phyloP scores from a whole-genome alignment of 2,888 invertebrate genomes.

The Pyrocoelia pectoralis region DNA sequence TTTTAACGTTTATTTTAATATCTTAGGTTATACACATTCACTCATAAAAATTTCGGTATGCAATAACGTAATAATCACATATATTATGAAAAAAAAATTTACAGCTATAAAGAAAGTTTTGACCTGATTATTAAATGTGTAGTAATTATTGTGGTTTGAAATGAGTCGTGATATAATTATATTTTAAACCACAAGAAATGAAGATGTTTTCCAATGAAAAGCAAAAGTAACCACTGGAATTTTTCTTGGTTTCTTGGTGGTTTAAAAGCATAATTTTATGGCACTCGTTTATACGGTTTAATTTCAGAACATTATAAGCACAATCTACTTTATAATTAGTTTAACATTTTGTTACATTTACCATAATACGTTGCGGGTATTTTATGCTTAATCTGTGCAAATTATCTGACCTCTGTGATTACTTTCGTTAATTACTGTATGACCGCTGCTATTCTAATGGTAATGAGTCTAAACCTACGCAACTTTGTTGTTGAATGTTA shows the following conservation, averaged over 20 bases:
- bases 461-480: no score
- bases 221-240: neutral
- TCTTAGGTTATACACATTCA: no score
- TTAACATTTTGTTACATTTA: no score
- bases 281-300: neutral
- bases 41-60: neutral
- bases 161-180: neutral
- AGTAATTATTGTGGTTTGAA: neutral
- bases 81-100: neutral
- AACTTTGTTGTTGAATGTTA: no score
- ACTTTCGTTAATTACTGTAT: no score
- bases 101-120: neutral
- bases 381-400: no score
- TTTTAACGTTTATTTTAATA: no score
- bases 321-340: no score
- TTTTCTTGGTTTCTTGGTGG: neutral
- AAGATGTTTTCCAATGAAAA: neutral
- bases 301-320: neutral
- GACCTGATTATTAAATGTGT: slow-evolving; percentile 1
- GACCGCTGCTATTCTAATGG: no score
- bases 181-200: neutral
- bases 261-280: neutral
- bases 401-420: no score
- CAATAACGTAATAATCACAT: neutral
- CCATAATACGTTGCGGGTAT: no score